Evolutionary conservation across 2,797 vertebrate genomes (phyloP), one percentile per base, ranked within the genome.

Genomic region (Peromyscus attwateri): DNA sequence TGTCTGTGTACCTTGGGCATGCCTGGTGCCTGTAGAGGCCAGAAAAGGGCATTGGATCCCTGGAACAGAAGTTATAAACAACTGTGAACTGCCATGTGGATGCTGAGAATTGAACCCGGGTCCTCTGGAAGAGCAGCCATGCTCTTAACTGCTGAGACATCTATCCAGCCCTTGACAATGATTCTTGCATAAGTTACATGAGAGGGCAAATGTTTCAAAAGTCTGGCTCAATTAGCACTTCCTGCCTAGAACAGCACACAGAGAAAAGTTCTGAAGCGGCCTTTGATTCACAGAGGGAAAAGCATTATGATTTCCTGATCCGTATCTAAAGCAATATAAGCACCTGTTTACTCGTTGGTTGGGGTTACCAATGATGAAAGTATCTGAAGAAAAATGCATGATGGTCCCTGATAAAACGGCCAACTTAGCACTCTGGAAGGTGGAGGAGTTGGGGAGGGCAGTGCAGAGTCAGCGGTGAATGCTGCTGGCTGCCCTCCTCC

Each of bases 391-490:
- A 70, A 97, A 75, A 10, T 21, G 21, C 1, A 4, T 73, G 29
- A 25, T 55, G 31, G 76, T 83, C 40, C 70, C 6, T 31, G 14
- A 64, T 43, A 13, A 57, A 94, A 94, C 66, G 2, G 85, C 75
- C 55, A 60, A 17, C 37, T 21, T 34, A 46, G 84, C 85, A 31
- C 40, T 91, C 80, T 43, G 73, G n/a, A 29, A 62, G 70, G 46
- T 9, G 85, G 62, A 46, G 92, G 89, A 19, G 77, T 73, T 17
- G 29, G 46, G 84, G 62, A 95, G 68, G 19, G 27, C 34, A 92
- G 8, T 43, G 89, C 92, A 95, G 97, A 97, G 83, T 57, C 89
- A 52, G 95, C 81, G 31, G 27, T 1, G 62, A 40, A 46, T 73
- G n/a, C 0, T 21, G 71, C 80, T 77, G 89, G 46, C 37, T 0